A percentile compares a stretch with the other conserved stretches of the same genome.
phyloP scores from a whole-genome alignment of 2,113 vertebrate species.

The Pollimyrus isidori region DNA sequence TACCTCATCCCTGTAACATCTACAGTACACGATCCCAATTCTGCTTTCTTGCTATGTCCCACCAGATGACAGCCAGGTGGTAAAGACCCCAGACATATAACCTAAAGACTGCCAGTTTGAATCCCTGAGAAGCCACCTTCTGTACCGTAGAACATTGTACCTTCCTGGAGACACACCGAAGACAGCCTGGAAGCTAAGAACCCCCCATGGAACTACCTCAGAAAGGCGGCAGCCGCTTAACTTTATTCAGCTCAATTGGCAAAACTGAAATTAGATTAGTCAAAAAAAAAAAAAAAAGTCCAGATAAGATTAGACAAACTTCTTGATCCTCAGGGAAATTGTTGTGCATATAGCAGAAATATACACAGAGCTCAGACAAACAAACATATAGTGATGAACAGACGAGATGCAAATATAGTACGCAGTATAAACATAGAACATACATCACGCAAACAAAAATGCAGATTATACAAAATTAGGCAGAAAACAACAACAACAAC shows the following conservation, averaged over 20 bases:
- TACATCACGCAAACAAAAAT: background rate
- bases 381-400: background rate
- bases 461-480: background rate
- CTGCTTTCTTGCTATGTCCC: background rate
- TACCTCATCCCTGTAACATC: background rate
- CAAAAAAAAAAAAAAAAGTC: background rate
- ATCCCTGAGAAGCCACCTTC: background rate
- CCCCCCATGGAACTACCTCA: background rate
- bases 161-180: background rate
- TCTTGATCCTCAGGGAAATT: background rate
- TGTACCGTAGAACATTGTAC: background rate
- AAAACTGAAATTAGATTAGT: background rate
- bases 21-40: background rate
- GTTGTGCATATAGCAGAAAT: background rate
- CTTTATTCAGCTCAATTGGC: background rate
- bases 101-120: background rate
- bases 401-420: background rate
- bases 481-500: background rate
- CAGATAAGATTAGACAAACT: background rate
- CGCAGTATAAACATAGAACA: background rate
- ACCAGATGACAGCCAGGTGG: background rate
- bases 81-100: background rate
- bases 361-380: background rate
- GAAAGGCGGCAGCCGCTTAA: background rate
- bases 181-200: background rate